A percentile compares a stretch with the other conserved stretches of the same genome.
phyloP scores from a whole-genome alignment of 2,888 invertebrate species.

The Palloptera scutellata region DNA sequence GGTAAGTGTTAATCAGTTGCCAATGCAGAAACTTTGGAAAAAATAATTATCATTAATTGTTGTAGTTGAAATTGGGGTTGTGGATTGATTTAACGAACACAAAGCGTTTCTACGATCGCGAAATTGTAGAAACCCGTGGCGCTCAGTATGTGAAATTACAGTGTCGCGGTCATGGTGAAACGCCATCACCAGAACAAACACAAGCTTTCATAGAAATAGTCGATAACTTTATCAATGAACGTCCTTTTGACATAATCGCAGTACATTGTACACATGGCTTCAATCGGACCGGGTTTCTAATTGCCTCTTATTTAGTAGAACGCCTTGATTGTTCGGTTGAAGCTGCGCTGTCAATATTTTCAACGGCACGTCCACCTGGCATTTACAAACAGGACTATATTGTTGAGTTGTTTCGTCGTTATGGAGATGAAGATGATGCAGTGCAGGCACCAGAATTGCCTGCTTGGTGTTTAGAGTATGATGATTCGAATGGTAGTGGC shows the following conservation, averaged over 20 bases:
- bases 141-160: slow-evolving; percentile 88
- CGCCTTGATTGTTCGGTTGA: slow-evolving; percentile 84
- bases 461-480: slow-evolving; percentile 81
- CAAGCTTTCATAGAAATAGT: slow-evolving; percentile 83
- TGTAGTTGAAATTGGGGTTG: slow-evolving; percentile 72
- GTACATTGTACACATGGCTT: slow-evolving; percentile 98
- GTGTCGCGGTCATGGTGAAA: slow-evolving; percentile 92
- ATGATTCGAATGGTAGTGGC: slow-evolving; percentile 48
- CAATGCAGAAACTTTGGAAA: too few species aligned
- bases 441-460: slow-evolving; percentile 81
- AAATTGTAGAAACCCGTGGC: slow-evolving; percentile 77
- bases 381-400: slow-evolving; percentile 98
- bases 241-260: slow-evolving; percentile 77
- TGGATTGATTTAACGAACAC: slow-evolving; percentile 99
- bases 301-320: slow-evolving; percentile 90
- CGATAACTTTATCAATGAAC: slow-evolving; percentile 77
- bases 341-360: slow-evolving; percentile 82
- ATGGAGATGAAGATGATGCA: slow-evolving; percentile 77
- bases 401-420: slow-evolving; percentile 82
- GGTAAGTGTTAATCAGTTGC: slow-evolving; percentile 65
- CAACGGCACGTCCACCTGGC: slow-evolving; percentile 80
- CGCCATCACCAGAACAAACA: slow-evolving; percentile 87
- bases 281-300: slow-evolving; percentile 96
- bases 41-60: too few species aligned
- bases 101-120: slow-evolving; percentile 86